Conservation (phyloP, 2,113 vertebrate species). For the Thunnus maccoyii region DNA sequence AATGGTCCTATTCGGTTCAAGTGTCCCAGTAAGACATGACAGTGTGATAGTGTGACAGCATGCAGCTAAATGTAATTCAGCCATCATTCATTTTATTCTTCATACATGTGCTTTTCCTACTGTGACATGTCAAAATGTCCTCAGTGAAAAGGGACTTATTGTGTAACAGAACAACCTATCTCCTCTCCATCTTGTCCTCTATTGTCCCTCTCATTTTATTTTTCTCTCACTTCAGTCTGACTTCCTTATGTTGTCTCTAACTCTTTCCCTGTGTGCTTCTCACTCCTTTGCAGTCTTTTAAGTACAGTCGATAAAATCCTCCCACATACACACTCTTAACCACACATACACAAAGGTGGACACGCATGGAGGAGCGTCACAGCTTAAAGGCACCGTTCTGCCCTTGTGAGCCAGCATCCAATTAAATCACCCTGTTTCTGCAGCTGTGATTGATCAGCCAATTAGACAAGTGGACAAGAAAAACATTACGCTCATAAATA, state of each 20-base stretch:
- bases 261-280: background rate
- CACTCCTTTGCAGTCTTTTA: background rate
- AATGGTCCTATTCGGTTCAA: background rate
- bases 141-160: background rate
- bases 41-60: background rate
- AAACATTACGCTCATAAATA: constrained; percentile 68
- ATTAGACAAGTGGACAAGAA: constrained; percentile 54
- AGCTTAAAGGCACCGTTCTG: constrained; percentile 45
- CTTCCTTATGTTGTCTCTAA: background rate
- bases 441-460: constrained; percentile 68
- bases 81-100: constrained; percentile 9
- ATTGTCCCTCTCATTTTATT: background rate
- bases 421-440: constrained; percentile 41
- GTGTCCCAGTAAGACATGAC: background rate
- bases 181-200: background rate
- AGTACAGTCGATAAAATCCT: constrained; percentile 34
- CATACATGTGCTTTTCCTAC: background rate
- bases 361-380: constrained; percentile 35
- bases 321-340: constrained; percentile 33
- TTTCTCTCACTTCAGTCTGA: constrained; percentile 2
- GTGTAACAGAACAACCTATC: background rate
- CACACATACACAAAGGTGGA: constrained; percentile 42
- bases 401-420: constrained; percentile 52
- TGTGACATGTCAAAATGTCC: constrained; percentile 9
- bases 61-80: background rate